Base-by-base conservation (phyloP, 2,113 vertebrate species). In the Apistogramma diplotaenia region DNA sequence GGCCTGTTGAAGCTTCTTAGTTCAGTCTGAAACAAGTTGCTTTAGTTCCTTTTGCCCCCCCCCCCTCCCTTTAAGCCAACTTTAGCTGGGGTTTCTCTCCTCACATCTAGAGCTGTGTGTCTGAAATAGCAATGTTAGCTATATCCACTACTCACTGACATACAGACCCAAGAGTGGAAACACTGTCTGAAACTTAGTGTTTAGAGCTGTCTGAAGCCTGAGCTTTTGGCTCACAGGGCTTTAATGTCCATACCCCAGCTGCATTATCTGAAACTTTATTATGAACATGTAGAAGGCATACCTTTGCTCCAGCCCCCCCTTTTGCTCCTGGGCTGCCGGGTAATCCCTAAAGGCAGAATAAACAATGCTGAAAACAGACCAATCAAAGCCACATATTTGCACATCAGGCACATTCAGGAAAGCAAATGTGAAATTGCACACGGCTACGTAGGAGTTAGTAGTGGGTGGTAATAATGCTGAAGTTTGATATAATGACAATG, bases 321-420 rank as follows among this genome's bases (percentile, higher is more conserved):
- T 98, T 99, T 62, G 94, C 81, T 1, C 98, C 98, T 0, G 98
- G 96, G 60, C 96, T 96, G 4, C 98, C 98, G 0, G 97, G 96
- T 87, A 99, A 95, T 54, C 98, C 98, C 98, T 99, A 56, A 1
- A 79, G 85, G 85, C 73, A 90, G 11, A 95, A 85, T 72, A 3
- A 49, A 76, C 3, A 80, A 67, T 35, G 71, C 4, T 46, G 37
- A 79, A 62, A 62, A 65, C 1, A 43, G n/a, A 23, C 11, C 12
- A 54, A 79, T 60, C 15, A 40, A 70, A 81, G 29, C 51, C 53
- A 31, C 16, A 72, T n/a, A 29, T 43, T 6, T 37, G 9, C 12
- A 54, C 72, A 16, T 40, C 13, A 12, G 18, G 7, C 16, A 19
- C n/a, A n/a, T 27, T 23, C 37, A 73, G 70, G 56, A 72, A 85